Evolutionary conservation across 2,797 vertebrate species (phyloP), one percentile per base, ranked within the genome.

Genomic region (Phrynocephalus guinanensis): DNA sequence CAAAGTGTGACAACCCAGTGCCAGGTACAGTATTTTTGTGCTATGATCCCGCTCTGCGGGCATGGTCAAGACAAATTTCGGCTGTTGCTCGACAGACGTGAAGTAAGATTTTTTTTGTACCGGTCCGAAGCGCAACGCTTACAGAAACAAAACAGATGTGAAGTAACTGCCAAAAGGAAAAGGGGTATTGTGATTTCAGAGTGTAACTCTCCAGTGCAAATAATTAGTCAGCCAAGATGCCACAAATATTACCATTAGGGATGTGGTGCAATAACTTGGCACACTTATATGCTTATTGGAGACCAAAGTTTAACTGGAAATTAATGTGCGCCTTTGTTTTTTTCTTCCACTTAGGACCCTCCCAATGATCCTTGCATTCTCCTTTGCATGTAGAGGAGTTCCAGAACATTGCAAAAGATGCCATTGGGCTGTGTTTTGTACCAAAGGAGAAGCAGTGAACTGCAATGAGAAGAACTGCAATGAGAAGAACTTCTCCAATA

Each of bases 341-440:
- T 89, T 86, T 3, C 4, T 92, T 86, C 77, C 84, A 44, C 78
- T 68, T 86, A 96, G 90, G 88, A 86, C 7, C 24, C 2, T 26
- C 33, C 82, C 75, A 77, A 30, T 28, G 82, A 89, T 33, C 85
- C 92, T 20, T 89, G 71, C 24, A 85, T 86, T 84, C 89, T 90
- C 13, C 72, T 87, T 68, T 90, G 67, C 52, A 68, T 81, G 48
- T 90, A 44, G 92, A 94, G 89, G 73, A 75, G 30, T n/a, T 79
- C 83, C 78, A 71, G 50, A 79, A 76, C 8, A 3, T 38, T 68
- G n/a, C 52, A 28, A 20, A 90, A 89, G 24, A 73, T 4, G 60
- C 50, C 33, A 7, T 82, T 82, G 83, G 50, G 68, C n/a, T n/a
- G 1, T 5, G 0, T 13, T 87, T 80, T 33, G 48, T 80, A 88